These are phyloP conservation scores for Alcedo atthis DNA, from an alignment of 2,797 vertebrate species.

Conservation along the genomic window DNA sequence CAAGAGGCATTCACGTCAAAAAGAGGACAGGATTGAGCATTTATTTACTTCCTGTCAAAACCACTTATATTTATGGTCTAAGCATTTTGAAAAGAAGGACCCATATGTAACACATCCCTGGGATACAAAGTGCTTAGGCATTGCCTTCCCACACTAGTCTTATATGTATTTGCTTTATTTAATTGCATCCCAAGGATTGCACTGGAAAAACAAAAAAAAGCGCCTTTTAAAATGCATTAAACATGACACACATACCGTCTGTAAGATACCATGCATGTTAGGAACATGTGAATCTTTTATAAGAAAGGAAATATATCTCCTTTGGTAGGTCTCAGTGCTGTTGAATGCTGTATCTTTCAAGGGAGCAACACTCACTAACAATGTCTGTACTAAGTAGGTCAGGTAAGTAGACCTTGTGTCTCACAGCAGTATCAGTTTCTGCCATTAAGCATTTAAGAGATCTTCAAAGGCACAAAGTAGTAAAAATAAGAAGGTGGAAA, in stretches of 20 bases:
- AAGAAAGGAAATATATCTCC: background rate
- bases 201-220: background rate
- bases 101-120: background rate
- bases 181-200: slow-evolving; percentile 14
- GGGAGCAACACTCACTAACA: background rate
- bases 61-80: background rate
- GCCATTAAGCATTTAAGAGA: background rate
- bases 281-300: background rate
- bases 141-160: background rate
- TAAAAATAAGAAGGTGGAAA: background rate
- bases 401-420: background rate
- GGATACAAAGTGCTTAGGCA: background rate
- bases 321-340: background rate
- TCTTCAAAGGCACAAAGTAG: background rate
- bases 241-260: background rate
- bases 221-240: slow-evolving; percentile 1
- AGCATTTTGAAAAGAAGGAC: background rate
- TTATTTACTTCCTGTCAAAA: slow-evolving; percentile 17
- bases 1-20: background rate
- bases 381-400: slow-evolving; percentile 18
- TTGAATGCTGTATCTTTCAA: background rate
- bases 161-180: slow-evolving; percentile 1
- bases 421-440: background rate
- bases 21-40: slow-evolving; percentile 11
- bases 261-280: background rate